phyloP scores from a whole-genome alignment of 2,888 invertebrate species.

The Meliscaeva auricollis region DNA sequence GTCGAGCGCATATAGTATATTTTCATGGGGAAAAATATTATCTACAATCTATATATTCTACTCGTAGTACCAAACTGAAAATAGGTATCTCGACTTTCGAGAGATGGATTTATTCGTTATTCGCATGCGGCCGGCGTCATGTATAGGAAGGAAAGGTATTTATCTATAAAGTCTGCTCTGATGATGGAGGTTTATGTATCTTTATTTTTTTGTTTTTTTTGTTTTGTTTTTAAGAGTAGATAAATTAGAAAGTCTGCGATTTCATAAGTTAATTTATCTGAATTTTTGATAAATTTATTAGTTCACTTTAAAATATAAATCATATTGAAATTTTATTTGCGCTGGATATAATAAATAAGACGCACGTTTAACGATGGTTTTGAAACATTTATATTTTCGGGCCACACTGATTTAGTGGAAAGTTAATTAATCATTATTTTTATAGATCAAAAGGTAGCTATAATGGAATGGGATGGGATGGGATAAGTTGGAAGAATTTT shows the following conservation, averaged over 20 bases:
- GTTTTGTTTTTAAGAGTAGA: constrained; percentile 1
- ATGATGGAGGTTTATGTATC: constrained; percentile 52
- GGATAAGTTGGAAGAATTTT: neutral
- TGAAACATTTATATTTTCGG: constrained; percentile 27
- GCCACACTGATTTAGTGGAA: constrained; percentile 3
- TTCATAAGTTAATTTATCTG: constrained; percentile 33
- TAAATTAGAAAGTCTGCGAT: constrained; percentile 36
- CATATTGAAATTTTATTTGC: constrained; percentile 17
- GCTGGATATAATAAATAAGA: neutral
- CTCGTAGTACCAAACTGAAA: constrained; percentile 2
- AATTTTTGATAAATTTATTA: constrained; percentile 41
- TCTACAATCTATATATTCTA: constrained; percentile 19
- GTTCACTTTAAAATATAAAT: constrained; percentile 45
- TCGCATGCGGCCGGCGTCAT: constrained; percentile 48
- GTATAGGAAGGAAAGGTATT: constrained; percentile 3
- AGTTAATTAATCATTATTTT: constrained; percentile 4
- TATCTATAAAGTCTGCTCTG: constrained; percentile 28
- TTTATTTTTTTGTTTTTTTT: neutral
- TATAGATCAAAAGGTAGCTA: constrained; percentile 26
- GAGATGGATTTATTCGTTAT: constrained; percentile 46
- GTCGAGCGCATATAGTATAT: constrained; percentile 13
- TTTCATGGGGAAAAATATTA: constrained; percentile 17
- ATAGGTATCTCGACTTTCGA: neutral
- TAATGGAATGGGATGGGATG: neutral
- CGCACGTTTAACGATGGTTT: constrained; percentile 1